Evolutionary conservation across 2,888 invertebrate species (phyloP).

Genomic region (Dichetophora obliterata): DNA sequence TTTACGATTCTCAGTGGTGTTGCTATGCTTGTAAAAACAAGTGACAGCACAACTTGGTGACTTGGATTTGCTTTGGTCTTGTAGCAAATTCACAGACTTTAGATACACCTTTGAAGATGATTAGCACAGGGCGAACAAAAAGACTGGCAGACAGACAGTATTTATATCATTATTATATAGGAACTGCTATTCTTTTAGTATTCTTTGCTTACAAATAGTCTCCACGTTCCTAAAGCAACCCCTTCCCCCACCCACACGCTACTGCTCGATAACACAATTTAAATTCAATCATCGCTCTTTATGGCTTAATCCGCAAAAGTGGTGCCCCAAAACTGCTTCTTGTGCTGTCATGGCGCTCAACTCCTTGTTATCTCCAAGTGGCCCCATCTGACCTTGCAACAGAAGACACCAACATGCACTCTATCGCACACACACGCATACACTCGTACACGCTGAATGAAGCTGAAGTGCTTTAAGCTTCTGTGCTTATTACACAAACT

Average conservation of each 20-base stretch:
- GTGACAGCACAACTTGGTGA: too few species aligned
- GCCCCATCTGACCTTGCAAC: constrained; percentile 33
- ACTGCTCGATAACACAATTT: constrained; percentile 25
- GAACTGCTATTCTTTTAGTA: not conserved
- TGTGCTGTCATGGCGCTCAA: not conserved
- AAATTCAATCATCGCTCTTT: constrained; percentile 50
- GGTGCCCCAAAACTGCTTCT: constrained; percentile 41
- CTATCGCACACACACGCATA: not conserved
- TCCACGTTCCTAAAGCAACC: not conserved
- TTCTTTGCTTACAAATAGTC: not conserved
- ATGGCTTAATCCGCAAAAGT: constrained; percentile 51
- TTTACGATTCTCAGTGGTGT: too few species aligned
- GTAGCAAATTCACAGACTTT: too few species aligned
- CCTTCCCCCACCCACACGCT: not conserved
- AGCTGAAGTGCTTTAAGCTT: constrained; percentile 16
- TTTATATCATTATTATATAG: too few species aligned
- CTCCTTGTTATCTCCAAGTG: constrained; percentile 14
- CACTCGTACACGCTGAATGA: not conserved
- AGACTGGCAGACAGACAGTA: too few species aligned
- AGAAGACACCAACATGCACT: not conserved
- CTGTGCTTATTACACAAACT: constrained; percentile 20
- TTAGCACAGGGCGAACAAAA: too few species aligned
- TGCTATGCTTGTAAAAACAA: too few species aligned
- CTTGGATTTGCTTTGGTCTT: too few species aligned
- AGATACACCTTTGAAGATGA: too few species aligned